Evolutionary conservation across 2,888 invertebrate species (phyloP), one percentile per base, ranked within the genome.

Genomic region (Mythimna lalbum): DNA sequence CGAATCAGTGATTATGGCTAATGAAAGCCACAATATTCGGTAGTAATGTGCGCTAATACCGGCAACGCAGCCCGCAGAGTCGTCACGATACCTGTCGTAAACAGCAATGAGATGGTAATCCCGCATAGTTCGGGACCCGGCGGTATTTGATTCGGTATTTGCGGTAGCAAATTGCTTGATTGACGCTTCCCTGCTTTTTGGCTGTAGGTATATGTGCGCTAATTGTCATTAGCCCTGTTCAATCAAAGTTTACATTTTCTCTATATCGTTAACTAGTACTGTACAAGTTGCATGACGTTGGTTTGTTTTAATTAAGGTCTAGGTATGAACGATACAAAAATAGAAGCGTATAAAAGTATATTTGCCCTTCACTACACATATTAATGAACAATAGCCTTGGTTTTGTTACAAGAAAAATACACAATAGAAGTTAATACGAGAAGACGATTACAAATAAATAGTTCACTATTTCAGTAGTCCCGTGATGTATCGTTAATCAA

Each of bases 61-160:
- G 56, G 47, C 19, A 19, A 7, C 47, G 47, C 47, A 49, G 47
- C 47, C 33, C 62, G n/a, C 14, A n/a, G 49, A 53, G 23, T 23
- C 53, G 36, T 52, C 43, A 55, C 67, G 23, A 63, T 66, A 72
- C 55, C 64, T 61, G 65, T 70, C 70, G 65, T 39, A 61, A 75
- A 60, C 63, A 57, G 62, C n/a, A 50, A 72, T 57, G 57, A 50
- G 31, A 69, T 81, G 69, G 62, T 76, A 73, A 73, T 77, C 52
- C 69, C 64, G 66, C 74, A 78, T 78, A 78, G 63, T 79, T 76
- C 61, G 21, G 60, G 17, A 63, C 57, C 23, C 62, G 43, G 19
- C 59, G 76, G 80, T 76, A 85, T 84, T 81, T 75, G 67, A 80
- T 76, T 68, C 71, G 80, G 80, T 83, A 81, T 83, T 83, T 83